These are phyloP conservation scores for Thera britannica DNA, from an alignment of 2,888 invertebrate genomes.

Conservation along the genomic window DNA sequence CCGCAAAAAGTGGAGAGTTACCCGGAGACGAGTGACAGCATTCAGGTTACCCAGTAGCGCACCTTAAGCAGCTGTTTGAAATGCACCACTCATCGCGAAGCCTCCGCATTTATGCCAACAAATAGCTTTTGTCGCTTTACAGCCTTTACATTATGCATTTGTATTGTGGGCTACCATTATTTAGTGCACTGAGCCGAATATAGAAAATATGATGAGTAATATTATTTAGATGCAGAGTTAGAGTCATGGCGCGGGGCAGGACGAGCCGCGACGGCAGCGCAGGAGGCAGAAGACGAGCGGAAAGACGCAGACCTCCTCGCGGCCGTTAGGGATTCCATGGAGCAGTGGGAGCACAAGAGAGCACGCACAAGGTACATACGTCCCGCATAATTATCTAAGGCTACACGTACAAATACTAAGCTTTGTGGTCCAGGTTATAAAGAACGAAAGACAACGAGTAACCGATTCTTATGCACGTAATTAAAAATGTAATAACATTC, in stretches of 20 bases:
- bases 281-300: constrained; percentile 89
- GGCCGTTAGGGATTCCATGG: constrained; percentile 90
- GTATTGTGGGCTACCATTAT: constrained; percentile 21
- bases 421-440: not conserved
- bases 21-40: constrained; percentile 63
- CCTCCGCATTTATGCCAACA: constrained; percentile 39
- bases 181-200: not conserved
- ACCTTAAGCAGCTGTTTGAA: constrained; percentile 48
- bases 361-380: constrained; percentile 77
- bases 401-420: no score
- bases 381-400: not conserved
- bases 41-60: constrained; percentile 61
- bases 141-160: constrained; percentile 17
- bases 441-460: not conserved
- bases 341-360: constrained; percentile 87
- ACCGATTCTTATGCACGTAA: not conserved
- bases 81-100: constrained; percentile 42
- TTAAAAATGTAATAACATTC: constrained; percentile 8
- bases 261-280: constrained; percentile 82
- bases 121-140: constrained; percentile 23
- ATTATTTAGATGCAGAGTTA: constrained; percentile 72
- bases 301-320: constrained; percentile 89
- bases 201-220: no score
- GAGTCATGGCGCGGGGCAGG: constrained; percentile 77
- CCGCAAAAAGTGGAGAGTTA: constrained; percentile 66